These are phyloP conservation scores for Pteruthius melanotis DNA, from an alignment of 2,113 vertebrate species.

Conservation along the genomic window DNA sequence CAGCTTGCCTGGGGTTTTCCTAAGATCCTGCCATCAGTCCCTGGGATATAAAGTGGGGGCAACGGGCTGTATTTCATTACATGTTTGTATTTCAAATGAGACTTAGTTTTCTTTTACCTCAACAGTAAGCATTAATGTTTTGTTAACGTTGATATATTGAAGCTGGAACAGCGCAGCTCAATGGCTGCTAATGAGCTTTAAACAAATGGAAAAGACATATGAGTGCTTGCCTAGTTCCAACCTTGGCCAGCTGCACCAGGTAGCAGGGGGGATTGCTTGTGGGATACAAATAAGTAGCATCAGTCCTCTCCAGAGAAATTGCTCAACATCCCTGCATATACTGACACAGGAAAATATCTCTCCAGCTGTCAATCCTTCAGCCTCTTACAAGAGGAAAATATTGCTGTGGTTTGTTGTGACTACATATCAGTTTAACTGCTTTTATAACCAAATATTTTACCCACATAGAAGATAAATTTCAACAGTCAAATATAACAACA, in stretches of 20 bases:
- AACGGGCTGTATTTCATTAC: neutral
- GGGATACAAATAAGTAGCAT: neutral
- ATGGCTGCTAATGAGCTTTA: neutral
- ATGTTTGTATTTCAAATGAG: neutral
- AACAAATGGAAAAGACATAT: neutral
- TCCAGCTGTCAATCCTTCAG: neutral
- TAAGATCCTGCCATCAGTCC: neutral
- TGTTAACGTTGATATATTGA: neutral
- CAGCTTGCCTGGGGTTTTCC: neutral
- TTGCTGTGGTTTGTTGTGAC: neutral
- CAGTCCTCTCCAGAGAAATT: neutral
- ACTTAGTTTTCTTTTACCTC: neutral
- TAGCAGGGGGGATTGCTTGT: neutral
- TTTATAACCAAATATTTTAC: neutral
- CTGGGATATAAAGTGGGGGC: neutral
- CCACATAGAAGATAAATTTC: neutral
- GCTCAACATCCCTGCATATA: neutral
- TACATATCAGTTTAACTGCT: neutral
- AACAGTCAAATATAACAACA: neutral
- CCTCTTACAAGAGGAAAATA: neutral
- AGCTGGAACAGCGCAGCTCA: neutral
- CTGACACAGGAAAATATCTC: neutral
- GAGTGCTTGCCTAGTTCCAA: neutral
- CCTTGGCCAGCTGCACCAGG: neutral
- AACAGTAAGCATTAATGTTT: neutral